Base-by-base conservation (phyloP, 92 coral and sea anemone genomes). In the Bergia sp. region DNA sequence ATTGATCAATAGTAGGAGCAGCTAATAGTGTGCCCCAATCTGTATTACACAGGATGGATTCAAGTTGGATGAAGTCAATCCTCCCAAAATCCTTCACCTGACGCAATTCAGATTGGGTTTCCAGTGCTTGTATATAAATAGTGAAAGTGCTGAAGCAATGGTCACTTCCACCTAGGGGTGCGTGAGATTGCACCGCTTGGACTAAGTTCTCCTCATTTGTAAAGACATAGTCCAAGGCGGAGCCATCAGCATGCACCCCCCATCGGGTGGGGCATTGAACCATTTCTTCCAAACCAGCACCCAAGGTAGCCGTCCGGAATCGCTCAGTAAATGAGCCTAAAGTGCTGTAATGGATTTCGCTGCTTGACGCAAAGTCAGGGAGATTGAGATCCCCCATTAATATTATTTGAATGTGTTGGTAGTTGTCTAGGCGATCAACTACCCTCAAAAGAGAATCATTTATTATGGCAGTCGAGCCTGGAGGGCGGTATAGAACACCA, bases 151-250 rank as follows among this genome's bases (percentile, higher is more conserved):
- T 61, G 69, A 1, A 0, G 69, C 69, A 3, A 0, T 61, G 69
- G 8, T 61, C 69, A 10, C 69, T 61, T 0, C 69, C 0, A 12
- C 69, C 69, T 0, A 61, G 69, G 0, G 69, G 69, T 2, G 69
- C 1, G 0, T 0, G 0, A 0, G 16, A 0, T 0, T 0, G 7
- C 1, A 61, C 1, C 0, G 0, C 3, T 0, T 0, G 1, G 5
- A 61, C 16, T 2, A 61, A 61, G 69, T 10, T 0, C 1, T 61
- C 69, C 69, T 61, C 69, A 21, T 61, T 61, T 3, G 69, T 0
- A 1, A 61, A 10, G 0, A 61, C 23, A 61, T 61, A 61, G 69
- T 61, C 69, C 0, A 61, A 1, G 0, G 69, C 1, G 0, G 69
- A 61, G 69, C 7, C 0, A 0, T 1, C 0, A 0, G 0, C 69